Percentiles rank a stretch among this genome's conserved stretches.
Evolutionary conservation across 1,140 invertebrate species (phyloP).

Genomic region (Glomeris maerens): DNA sequence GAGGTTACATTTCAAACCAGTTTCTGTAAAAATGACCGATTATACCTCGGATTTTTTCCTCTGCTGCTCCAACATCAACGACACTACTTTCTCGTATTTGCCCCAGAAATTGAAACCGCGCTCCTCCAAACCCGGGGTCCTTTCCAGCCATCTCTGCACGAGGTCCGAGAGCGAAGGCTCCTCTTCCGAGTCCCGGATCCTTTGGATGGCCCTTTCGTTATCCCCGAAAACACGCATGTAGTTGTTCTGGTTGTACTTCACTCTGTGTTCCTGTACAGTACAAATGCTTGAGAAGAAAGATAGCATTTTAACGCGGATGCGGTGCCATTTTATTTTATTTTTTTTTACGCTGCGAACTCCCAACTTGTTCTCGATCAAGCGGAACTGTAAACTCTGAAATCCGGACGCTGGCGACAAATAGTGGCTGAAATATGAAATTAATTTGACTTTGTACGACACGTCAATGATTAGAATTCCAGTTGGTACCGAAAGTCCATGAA

Average conservation of each 20-base stretch:
- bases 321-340: too few species aligned
- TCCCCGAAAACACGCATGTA: slow-evolving; percentile 75
- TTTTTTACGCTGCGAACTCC: slow-evolving; percentile 65
- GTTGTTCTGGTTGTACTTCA: slow-evolving; percentile 79
- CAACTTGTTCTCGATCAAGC: slow-evolving; percentile 90
- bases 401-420: slow-evolving; percentile 89
- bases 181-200: slow-evolving; percentile 58
- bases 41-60: slow-evolving; percentile 42
- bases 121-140: slow-evolving; percentile 75
- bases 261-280: slow-evolving; percentile 58
- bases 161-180: slow-evolving; percentile 70
- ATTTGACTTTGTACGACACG: neutral
- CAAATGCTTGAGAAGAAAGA: too few species aligned
- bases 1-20: neutral
- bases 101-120: slow-evolving; percentile 86
- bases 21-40: slow-evolving; percentile 11
- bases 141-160: slow-evolving; percentile 77
- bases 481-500: slow-evolving; percentile 86
- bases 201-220: slow-evolving; percentile 51
- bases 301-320: too few species aligned
- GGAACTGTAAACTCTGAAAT: slow-evolving; percentile 94
- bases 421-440: slow-evolving; percentile 30
- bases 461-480: neutral
- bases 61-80: slow-evolving; percentile 53
- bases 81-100: slow-evolving; percentile 66